phyloP scores from a whole-genome alignment of 2,797 vertebrate genomes.

The Molossus molossus region DNA sequence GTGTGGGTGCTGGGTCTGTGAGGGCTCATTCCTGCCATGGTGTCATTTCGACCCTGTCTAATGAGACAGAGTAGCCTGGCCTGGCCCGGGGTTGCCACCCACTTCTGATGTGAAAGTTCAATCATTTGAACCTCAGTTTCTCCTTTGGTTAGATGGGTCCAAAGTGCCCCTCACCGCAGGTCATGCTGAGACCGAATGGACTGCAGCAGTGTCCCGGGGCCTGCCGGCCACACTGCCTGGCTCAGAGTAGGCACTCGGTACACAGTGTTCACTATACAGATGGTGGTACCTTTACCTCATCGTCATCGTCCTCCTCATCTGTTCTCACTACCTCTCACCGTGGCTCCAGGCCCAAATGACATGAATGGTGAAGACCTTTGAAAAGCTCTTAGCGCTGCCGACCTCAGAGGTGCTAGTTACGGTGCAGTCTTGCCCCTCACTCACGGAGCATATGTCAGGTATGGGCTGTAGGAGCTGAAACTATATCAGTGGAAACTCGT shows the following conservation, averaged over 20 bases:
- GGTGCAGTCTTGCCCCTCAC: fast-evolving
- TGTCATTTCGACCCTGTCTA: background rate
- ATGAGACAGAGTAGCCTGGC: background rate
- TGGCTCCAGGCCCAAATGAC: background rate
- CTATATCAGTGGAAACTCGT: background rate
- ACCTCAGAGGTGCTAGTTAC: background rate
- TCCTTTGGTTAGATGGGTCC: background rate
- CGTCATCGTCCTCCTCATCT: fast-evolving
- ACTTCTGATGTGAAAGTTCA: background rate
- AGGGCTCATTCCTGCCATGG: background rate
- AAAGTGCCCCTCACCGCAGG: background rate
- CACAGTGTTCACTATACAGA: fast-evolving
- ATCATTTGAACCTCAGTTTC: background rate
- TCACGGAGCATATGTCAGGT: background rate
- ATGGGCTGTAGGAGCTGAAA: background rate
- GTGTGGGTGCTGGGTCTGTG: fast-evolving
- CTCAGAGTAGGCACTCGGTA: fast-evolving
- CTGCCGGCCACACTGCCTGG: background rate
- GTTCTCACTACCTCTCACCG: background rate
- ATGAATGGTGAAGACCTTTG: background rate
- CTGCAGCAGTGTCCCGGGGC: fast-evolving
- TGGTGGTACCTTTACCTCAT: fast-evolving
- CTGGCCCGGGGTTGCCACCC: background rate
- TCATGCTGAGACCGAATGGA: fast-evolving
- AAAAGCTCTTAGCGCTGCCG: fast-evolving